phyloP scores from a whole-genome alignment of 2,797 vertebrate species.

The Micrastur ruficollis region DNA sequence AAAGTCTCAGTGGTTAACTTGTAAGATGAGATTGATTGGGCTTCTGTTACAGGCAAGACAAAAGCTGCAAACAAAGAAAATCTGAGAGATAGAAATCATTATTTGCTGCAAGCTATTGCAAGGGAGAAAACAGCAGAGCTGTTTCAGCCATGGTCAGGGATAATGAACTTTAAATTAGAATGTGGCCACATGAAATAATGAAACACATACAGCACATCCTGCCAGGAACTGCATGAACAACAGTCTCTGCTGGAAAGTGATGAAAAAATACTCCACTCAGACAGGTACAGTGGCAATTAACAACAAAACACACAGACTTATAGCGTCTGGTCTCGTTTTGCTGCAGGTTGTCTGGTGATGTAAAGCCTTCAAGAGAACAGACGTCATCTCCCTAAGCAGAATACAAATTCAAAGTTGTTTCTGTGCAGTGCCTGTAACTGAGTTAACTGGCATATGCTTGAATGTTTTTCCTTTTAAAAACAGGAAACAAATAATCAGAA shows the following conservation, averaged over 20 bases:
- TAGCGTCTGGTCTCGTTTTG: neutral
- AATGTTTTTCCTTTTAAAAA: neutral
- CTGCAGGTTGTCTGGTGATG: constrained; percentile 5
- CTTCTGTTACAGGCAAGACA: neutral
- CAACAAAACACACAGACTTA: neutral
- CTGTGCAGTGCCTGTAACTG: neutral
- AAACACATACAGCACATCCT: neutral
- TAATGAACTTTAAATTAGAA: constrained; percentile 12
- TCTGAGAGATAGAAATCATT: neutral
- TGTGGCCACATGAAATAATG: neutral
- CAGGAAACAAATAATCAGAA: neutral
- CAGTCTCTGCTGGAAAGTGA: neutral
- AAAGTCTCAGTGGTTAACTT: neutral
- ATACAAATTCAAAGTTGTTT: neutral
- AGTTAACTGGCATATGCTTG: neutral
- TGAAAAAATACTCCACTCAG: neutral
- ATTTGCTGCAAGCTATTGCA: neutral
- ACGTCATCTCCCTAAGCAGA: neutral
- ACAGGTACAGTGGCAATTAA: constrained; percentile 40
- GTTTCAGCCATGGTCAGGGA: neutral
- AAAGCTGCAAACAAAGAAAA: constrained; percentile 15
- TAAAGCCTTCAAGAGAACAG: neutral
- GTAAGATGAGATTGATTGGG: neutral
- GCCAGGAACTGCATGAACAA: neutral
- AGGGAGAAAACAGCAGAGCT: neutral